phyloP scores from a whole-genome alignment of 2,888 invertebrate genomes.

The Gnatocerus cornutus region DNA sequence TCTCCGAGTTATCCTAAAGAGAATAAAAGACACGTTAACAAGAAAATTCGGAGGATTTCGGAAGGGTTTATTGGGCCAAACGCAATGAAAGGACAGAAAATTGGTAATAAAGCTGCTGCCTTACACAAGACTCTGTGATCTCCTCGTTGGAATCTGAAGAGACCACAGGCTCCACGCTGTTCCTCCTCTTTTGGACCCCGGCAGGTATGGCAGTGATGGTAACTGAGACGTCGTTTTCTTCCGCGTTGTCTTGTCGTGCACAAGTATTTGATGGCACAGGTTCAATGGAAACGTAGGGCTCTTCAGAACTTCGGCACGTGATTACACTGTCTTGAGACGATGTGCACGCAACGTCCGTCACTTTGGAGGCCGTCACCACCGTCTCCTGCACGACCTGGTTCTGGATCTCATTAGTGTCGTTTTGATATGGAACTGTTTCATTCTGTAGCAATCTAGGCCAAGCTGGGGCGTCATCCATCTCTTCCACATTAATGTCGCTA shows the following conservation, averaged over 20 bases:
- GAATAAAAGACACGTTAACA: not conserved
- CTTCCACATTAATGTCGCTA: constrained; percentile 75
- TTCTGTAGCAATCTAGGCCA: constrained; percentile 53
- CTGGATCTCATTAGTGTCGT: constrained; percentile 30
- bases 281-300: constrained; percentile 61
- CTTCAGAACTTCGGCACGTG: constrained; percentile 54
- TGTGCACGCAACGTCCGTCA: constrained; percentile 46
- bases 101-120: not conserved
- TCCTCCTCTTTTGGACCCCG: constrained; percentile 62
- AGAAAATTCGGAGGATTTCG: not conserved
- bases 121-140: constrained; percentile 41
- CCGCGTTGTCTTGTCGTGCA: constrained; percentile 53
- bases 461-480: constrained; percentile 73
- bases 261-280: constrained; percentile 57
- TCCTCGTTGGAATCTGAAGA: constrained; percentile 51
- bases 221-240: constrained; percentile 48
- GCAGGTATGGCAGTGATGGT: constrained; percentile 60
- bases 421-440: constrained; percentile 37
- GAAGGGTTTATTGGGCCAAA: not conserved
- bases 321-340: constrained; percentile 52
- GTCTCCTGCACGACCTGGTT: constrained; percentile 43
- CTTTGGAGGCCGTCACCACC: constrained; percentile 44
- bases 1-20: constrained; percentile 23
- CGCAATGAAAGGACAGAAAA: too few species aligned
- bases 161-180: constrained; percentile 63